Evolutionary conservation across 2,888 invertebrate genomes (phyloP).

Genomic region (Halictus ligatus): DNA sequence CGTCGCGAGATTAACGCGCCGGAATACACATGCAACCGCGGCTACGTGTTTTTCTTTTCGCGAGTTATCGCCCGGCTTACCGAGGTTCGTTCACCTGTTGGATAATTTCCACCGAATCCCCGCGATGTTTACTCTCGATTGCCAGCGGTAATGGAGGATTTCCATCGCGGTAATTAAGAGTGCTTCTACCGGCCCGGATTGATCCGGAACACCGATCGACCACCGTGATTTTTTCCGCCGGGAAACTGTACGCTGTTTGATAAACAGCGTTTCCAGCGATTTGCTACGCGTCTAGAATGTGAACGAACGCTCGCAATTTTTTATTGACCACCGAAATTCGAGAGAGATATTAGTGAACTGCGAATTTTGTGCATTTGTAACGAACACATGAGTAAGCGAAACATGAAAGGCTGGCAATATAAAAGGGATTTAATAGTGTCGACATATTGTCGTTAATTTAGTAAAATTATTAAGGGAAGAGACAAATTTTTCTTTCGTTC

Average conservation of each 20-base stretch:
- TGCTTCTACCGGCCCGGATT: conserved; percentile 2
- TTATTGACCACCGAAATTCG: neutral
- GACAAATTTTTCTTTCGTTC: too few relatives aligned
- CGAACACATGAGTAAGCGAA: too few relatives aligned
- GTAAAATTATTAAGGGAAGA: too few relatives aligned
- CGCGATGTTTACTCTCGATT: conserved; percentile 50
- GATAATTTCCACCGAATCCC: conserved; percentile 53
- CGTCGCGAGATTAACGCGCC: conserved; percentile 49
- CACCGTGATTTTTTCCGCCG: neutral
- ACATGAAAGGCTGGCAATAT: too few relatives aligned
- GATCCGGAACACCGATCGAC: neutral
- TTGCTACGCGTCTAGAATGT: too few relatives aligned
- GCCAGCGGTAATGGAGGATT: conserved; percentile 36
- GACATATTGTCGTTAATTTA: too few relatives aligned
- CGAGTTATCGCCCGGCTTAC: conserved; percentile 11
- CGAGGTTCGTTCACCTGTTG: conserved; percentile 49
- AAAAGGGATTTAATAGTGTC: too few relatives aligned
- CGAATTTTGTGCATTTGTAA: too few relatives aligned
- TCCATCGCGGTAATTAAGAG: conserved; percentile 54
- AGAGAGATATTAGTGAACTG: neutral
- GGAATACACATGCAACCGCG: conserved; percentile 10
- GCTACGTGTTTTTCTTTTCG: neutral
- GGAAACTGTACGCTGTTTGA: neutral
- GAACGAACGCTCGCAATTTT: neutral
- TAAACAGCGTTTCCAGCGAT: neutral